Evolutionary conservation across 1,140 invertebrate genomes (phyloP), one percentile per base, ranked within the genome.

Genomic region (Bradynema listronoti): DNA sequence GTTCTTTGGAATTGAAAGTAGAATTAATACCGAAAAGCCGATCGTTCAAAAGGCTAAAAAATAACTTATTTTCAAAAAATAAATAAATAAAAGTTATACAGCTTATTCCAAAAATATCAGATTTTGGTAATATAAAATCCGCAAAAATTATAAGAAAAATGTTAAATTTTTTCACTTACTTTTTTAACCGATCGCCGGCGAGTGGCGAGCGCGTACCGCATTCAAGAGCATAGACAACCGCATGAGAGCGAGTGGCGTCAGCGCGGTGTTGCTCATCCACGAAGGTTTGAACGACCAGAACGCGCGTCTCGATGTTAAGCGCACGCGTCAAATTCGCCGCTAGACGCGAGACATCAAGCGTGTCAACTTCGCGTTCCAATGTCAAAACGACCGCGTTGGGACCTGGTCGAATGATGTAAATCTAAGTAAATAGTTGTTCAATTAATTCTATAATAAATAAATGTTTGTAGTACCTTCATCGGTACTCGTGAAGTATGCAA

Each of bases 161-260:
- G n/a, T n/a, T n/a, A 46, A n/a, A 46, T 9, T 9, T 4, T 5
- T 4, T 47, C 29, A 25, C 24, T 52, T 16, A 57, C 56, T 57
- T 47, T 57, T 57, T 57, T 43, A 57, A 49, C 36, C 14, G 19
- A 22, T 3, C 11, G 34, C 43, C 56, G 27, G 56, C 27, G n/a
- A 57, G 34, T 14, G 56, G 56, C 41, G 52, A 25, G 4, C 50
- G 29, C 14, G 71, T 69, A 33, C 56, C 41, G 43, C 56, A 59
- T 24, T 78, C 66, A 22, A 75, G 16, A 14, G 71, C 71, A 53
- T 73, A 73, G 25, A 78, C 65, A 32, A 75, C 52, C 45, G 74
- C 47, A 42, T 74, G 71, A 24, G 51, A 58, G 19, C 56, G 56
- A 16, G 30, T 36, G 0, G 47, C 39, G 55, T 74, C 54, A n/a